A percentile compares a stretch with the other conserved stretches of the same genome.
phyloP scores from a whole-genome alignment of 2,797 vertebrate genomes.

The Cryptoprocta ferox region DNA sequence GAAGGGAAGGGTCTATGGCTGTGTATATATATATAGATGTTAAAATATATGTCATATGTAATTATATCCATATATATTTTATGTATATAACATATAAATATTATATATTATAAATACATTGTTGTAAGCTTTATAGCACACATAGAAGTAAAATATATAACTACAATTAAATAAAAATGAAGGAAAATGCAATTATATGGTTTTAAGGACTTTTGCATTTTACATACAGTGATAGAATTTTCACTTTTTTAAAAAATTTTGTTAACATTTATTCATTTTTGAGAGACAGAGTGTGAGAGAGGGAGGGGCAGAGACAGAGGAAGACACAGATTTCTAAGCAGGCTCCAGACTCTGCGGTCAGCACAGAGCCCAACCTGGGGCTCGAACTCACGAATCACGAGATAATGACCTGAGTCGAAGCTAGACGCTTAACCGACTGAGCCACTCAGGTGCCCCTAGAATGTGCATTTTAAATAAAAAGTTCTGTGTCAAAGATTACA shows the following conservation, averaged over 20 bases:
- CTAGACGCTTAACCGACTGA: too few relatives aligned
- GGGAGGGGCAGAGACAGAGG: too few relatives aligned
- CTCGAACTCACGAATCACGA: too few relatives aligned
- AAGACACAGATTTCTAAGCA: too few relatives aligned
- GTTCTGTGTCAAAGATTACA: not conserved
- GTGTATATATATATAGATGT: not conserved
- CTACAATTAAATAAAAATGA: not conserved
- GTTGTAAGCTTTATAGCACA: not conserved
- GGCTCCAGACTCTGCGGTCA: too few relatives aligned
- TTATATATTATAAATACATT: not conserved
- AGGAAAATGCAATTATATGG: not conserved
- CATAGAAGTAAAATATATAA: not conserved
- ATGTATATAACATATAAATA: not conserved
- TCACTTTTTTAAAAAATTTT: not conserved
- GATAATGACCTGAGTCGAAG: too few relatives aligned
- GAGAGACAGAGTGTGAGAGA: too few relatives aligned
- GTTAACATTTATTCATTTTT: too few relatives aligned
- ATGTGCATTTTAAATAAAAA: not conserved
- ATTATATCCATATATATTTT: not conserved
- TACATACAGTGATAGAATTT: not conserved
- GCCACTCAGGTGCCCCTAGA: not conserved
- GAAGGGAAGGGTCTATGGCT: not conserved
- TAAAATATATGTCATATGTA: not conserved
- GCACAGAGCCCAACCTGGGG: too few relatives aligned
- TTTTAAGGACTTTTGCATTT: not conserved